These are phyloP conservation scores for Gortyna flavago DNA, from an alignment of 2,888 invertebrate species.

Conservation along the genomic window DNA sequence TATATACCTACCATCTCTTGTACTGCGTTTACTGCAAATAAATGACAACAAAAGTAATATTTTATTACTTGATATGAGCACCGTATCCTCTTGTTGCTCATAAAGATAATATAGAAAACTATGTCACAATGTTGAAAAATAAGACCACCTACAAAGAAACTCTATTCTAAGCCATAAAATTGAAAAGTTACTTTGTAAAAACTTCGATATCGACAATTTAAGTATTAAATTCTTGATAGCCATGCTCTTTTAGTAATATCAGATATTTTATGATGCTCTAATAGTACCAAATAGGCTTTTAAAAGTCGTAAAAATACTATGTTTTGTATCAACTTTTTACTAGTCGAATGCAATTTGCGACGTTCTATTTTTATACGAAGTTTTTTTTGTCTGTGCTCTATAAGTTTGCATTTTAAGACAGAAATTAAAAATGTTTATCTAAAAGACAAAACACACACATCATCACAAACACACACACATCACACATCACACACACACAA, in stretches of 20 bases:
- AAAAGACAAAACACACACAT: neutral
- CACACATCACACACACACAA: too few species aligned
- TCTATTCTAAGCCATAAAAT: conserved; percentile 36
- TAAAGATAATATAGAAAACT: neutral
- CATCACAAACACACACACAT: too few species aligned
- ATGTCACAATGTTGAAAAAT: conserved; percentile 26
- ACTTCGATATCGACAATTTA: conserved; percentile 35
- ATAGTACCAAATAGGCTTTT: conserved; percentile 53
- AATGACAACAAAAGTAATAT: neutral
- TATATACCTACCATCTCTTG: neutral
- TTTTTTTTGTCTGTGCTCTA: conserved; percentile 4
- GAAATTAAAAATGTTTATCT: conserved; percentile 2
- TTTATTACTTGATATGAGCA: neutral
- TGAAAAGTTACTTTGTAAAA: conserved; percentile 43
- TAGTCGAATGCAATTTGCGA: conserved; percentile 23
- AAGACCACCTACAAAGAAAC: conserved; percentile 40
- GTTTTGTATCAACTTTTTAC: conserved; percentile 31
- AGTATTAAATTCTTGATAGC: conserved; percentile 40
- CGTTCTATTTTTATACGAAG: neutral
- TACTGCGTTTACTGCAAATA: neutral
- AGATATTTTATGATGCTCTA: conserved; percentile 48
- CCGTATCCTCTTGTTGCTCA: neutral
- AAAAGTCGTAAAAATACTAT: conserved; percentile 42
- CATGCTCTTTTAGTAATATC: conserved; percentile 34
- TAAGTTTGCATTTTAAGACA: conserved; percentile 13